Conservation (phyloP, 1,140 invertebrate genomes). For the Odontomachus brunneus region DNA sequence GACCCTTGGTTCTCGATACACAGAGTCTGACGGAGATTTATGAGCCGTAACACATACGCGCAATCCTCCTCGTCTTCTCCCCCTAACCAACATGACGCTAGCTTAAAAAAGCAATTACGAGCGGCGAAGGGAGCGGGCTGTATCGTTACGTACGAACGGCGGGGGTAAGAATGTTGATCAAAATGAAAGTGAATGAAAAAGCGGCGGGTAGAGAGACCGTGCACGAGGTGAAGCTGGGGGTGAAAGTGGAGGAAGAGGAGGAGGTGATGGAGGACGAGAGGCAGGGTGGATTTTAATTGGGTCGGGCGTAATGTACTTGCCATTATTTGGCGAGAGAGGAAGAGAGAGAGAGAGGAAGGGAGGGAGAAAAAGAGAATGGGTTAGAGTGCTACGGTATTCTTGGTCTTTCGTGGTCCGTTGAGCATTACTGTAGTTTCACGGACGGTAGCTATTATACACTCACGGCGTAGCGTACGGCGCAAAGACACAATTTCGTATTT, state of each 20-base stretch:
- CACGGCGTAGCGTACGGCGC: neutral
- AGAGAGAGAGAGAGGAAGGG: no score
- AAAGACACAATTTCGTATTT: slow-evolving; percentile 31
- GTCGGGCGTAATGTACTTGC: slow-evolving; percentile 50
- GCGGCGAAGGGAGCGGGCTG: neutral
- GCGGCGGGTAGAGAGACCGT: neutral
- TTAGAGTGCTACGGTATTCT: slow-evolving; percentile 6
- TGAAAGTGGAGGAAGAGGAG: slow-evolving; percentile 24
- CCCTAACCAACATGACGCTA: neutral
- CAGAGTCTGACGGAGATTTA: slow-evolving; percentile 45
- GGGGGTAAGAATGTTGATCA: slow-evolving; percentile 24
- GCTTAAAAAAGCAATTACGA: slow-evolving; percentile 57
- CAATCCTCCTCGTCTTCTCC: slow-evolving; percentile 20
- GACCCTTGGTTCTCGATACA: slow-evolving; percentile 22
- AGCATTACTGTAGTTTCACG: slow-evolving; percentile 38
- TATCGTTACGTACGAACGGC: neutral
- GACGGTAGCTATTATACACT: slow-evolving; percentile 1
- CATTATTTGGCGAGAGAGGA: slow-evolving; percentile 14
- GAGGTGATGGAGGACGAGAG: neutral
- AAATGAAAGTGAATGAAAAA: slow-evolving; percentile 6
- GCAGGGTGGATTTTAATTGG: slow-evolving; percentile 62
- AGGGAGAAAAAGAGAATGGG: no score
- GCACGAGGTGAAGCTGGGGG: neutral
- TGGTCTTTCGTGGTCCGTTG: slow-evolving; percentile 46
- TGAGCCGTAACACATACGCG: slow-evolving; percentile 11